These are phyloP conservation scores for Malurus alboscapulatus DNA, from an alignment of 2,113 vertebrate species.

Conservation along the genomic window DNA sequence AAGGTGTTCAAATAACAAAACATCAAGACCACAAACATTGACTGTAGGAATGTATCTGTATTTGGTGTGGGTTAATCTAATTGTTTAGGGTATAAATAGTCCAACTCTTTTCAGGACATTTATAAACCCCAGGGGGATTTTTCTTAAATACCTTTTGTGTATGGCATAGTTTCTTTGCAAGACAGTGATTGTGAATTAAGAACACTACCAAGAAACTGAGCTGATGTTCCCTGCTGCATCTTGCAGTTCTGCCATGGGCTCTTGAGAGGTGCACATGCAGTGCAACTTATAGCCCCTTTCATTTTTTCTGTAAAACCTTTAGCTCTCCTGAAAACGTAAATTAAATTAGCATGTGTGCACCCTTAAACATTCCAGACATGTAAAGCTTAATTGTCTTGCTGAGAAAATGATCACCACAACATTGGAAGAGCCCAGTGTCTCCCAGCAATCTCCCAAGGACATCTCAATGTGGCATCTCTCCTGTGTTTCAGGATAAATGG, in stretches of 20 bases:
- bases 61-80: background rate
- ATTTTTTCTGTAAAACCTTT: background rate
- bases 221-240: background rate
- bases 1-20: background rate
- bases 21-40: background rate
- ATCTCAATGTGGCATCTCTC: background rate
- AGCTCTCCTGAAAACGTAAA: constrained; percentile 18
- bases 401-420: constrained; percentile 38
- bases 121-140: background rate
- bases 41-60: background rate
- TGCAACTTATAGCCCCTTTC: background rate
- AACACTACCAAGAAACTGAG: background rate
- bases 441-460: constrained; percentile 48
- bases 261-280: background rate
- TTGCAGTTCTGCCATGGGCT: background rate
- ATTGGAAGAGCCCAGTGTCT: constrained; percentile 48
- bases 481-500: constrained; percentile 56
- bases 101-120: background rate
- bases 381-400: constrained; percentile 53
- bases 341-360: constrained; percentile 15
- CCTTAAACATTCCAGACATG: constrained; percentile 26
- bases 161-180: background rate
- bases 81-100: background rate
- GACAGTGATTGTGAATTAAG: background rate
- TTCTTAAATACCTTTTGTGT: background rate